Evolutionary conservation across 1,140 invertebrate genomes (phyloP), one percentile per base, ranked within the genome.

Genomic region (Trigoniulus corallinus): DNA sequence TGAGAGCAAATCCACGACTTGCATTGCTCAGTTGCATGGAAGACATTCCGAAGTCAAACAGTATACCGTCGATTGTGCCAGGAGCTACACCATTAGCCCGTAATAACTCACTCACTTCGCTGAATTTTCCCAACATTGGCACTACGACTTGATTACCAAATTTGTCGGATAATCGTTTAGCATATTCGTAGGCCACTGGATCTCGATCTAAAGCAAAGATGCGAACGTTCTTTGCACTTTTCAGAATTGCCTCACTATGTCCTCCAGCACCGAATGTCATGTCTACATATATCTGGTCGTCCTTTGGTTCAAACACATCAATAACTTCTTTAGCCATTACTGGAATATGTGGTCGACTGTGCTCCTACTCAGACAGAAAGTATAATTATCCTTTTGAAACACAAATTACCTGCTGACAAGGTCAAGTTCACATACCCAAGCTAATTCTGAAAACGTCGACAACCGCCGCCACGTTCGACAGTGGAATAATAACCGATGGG

Each of bases 21-120:
- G 76, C 68, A 58, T 73, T 71, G 61, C 94, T 82, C 63, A 93
- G 80, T 67, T 98, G 93, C 86, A 95, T 94, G 1, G 88, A 91
- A 2, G 91, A 96, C 64, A 83, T 87, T n/a, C 93, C 92, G 65
- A 88, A 82, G 71, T 96, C 91, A 71, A 94, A 88, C 15, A 97
- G 62, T 55, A 93, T 78, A 1, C 82, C 84, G 72, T 95, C 87
- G 23, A 97, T 71, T 24, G 74, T 78, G 51, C 76, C 76, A 50
- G 70, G 69, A 27, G 61, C 60, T 10, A 89, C 64, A 27, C 74
- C 68, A 25, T 75, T 59, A 12, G 69, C 53, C 57, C 70, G 64
- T 7, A 95, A 66, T 20, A 93, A 64, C 1, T 66, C 44, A 18
- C 81, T 80, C 27, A 95, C 60, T 51, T 95, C 87, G 58, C 88